Evolutionary conservation across 2,797 vertebrate genomes (phyloP), one percentile per base, ranked within the genome.

Genomic region (Enteromius fasciolatus): DNA sequence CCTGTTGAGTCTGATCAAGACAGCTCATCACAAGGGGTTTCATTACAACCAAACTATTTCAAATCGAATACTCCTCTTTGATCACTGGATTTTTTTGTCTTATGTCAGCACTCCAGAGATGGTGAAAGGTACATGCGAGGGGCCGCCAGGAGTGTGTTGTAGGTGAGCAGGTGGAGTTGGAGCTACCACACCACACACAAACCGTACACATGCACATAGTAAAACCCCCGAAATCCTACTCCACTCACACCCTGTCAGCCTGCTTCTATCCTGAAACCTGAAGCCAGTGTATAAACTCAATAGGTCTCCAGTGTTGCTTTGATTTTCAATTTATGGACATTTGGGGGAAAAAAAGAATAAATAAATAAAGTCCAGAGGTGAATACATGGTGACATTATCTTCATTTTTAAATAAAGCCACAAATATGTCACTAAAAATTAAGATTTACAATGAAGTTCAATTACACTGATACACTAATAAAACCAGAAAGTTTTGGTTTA

Each of bases 21-120:
- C 75, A 83, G 80, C 79, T 88, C 81, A 86, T 85, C 75, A 23
- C 81, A 69, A 74, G 28, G n/a, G 57, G 78, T 80, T 85, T 85
- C 66, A 70, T 64, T 76, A 78, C 79, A 78, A 57, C 48, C 74
- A 57, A 61, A 83, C 33, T 50, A 85, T 76, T 80, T 61, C 87
- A 86, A 78, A 14, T n/a, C 41, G 63, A 78, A 39, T 59, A 39
- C 31, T 72, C 7, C 61, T 69, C 84, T 89, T 89, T 87, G 84
- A 87, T 88, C 83, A 67, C 31, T 41, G 23, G 31, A 11, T 9
- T 63, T 68, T 18, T 41, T 63, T 48, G 54, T 72, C 3, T 81
- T 63, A 80, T 70, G 57, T 83, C 72, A 76, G 69, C 73, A 76
- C 23, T 84, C 14, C 33, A n/a, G 59, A 84, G 66, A 74, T 79